Base-by-base conservation (phyloP, 1,140 invertebrate species). In the Aphaenogaster floridana region DNA sequence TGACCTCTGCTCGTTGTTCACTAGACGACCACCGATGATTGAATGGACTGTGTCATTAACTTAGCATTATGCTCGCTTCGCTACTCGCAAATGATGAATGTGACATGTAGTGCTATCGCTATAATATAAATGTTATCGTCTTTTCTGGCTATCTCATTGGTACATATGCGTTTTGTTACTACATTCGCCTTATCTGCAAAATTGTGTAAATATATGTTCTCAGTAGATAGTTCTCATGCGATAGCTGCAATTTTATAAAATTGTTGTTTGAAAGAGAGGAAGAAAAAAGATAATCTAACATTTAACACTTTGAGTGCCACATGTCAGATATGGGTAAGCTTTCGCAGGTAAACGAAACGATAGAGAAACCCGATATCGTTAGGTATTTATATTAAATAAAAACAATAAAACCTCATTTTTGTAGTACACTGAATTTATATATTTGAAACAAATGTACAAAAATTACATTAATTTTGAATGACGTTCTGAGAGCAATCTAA, bases 101-200 rank as follows among this genome's bases (percentile, higher is more conserved):
- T 57, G 74, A 36, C 11, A 17, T 1, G 8, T 28, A 21, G 2
- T 48, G n/a, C 34, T 61, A 34, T 48, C 17, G 13, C 15, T 50
- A 50, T 50, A 48, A 3, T 45, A 3, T 11, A 80, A 17, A 69
- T 57, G 78, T 69, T 81, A 54, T 54, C 39, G 1, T 42, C 28
- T 36, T 79, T 52, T 13, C 3, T 28, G 7, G 7, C 66, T 80
- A 80, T 81, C 63, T 71, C 21, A 2, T 81, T 81, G 57, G 45
- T 34, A 57, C 13, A n/a, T 15, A 6, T 28, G 2, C 7, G 0
- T 15, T 42, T 54, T 68, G 13, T 68, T 71, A 34, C 0, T 63
- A 50, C 17, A 54, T 28, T 6, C 0, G 15, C 21, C 28, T 74
- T 74, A 74, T 74, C 71, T 54, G 13, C 5, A 17, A 34, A 71